Conservation (phyloP, 2,797 vertebrate species). For the Diceros bicornis region DNA sequence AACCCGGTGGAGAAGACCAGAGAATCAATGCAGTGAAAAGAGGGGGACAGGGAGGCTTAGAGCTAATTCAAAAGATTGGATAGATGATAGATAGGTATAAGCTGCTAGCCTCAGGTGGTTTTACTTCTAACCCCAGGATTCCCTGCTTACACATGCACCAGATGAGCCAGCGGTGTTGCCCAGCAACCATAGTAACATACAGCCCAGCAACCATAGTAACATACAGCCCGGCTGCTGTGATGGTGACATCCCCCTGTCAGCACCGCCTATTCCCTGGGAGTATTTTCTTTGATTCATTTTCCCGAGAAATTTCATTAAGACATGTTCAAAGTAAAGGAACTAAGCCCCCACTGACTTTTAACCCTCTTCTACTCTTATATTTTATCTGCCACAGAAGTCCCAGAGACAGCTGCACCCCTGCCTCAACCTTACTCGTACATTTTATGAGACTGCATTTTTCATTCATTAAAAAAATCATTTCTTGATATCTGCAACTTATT, state of each 20-base stretch:
- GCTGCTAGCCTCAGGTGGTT: neutral
- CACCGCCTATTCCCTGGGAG: neutral
- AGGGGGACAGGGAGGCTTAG: neutral
- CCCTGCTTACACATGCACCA: neutral
- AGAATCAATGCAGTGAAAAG: neutral
- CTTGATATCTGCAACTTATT: constrained; percentile 38
- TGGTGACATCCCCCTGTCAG: constrained; percentile 67
- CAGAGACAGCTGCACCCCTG: neutral
- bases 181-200: constrained; percentile 52
- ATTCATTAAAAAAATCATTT: constrained; percentile 41
- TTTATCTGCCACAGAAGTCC: constrained; percentile 24
- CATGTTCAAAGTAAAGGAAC: constrained; percentile 63
- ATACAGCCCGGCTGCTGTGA: constrained; percentile 16
- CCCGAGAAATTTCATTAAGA: constrained; percentile 78
- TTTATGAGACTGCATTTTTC: neutral
- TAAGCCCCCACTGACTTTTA: constrained; percentile 30
- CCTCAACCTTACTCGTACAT: neutral
- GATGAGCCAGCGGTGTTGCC: neutral
- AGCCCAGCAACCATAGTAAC: neutral
- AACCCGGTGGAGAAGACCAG: neutral
- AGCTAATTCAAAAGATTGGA: neutral
- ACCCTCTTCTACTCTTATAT: neutral
- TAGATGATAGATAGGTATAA: neutral
- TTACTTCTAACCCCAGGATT: constrained; percentile 33
- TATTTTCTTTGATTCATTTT: constrained; percentile 74